Evolutionary conservation across 2,797 vertebrate genomes (phyloP).

Genomic region (Myripristis murdjan): DNA sequence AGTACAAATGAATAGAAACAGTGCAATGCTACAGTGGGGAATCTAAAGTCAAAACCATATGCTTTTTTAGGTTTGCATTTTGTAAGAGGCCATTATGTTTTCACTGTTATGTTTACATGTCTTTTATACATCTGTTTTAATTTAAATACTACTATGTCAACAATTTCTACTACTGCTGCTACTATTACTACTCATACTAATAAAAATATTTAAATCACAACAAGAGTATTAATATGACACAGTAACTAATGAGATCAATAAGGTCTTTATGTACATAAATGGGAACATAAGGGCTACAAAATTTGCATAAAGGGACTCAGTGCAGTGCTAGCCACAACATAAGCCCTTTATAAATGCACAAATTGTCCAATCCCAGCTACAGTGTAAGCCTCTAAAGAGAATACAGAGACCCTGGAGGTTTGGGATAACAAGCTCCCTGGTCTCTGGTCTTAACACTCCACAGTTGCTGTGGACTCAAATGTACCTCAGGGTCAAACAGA

Average conservation of each 20-base stretch:
- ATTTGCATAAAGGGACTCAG: slow-evolving; percentile 29
- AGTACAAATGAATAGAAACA: slow-evolving; percentile 49
- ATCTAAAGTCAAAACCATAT: slow-evolving; percentile 21
- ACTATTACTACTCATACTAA: too few relatives aligned
- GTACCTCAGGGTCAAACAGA: slow-evolving; percentile 69
- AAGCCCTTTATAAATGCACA: slow-evolving; percentile 32
- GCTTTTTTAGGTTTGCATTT: slow-evolving; percentile 3
- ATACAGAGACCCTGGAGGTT: slow-evolving; percentile 62
- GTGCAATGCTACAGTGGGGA: slow-evolving; percentile 4
- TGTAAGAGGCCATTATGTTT: not conserved
- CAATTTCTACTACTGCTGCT: too few relatives aligned
- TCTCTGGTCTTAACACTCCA: slow-evolving; percentile 70
- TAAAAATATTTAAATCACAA: not conserved
- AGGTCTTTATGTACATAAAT: slow-evolving; percentile 23
- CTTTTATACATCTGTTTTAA: too few relatives aligned
- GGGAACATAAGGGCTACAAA: not conserved
- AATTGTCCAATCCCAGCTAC: slow-evolving; percentile 47
- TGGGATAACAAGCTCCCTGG: slow-evolving; percentile 80
- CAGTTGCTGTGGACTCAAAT: slow-evolving; percentile 71
- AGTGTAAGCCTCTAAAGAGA: slow-evolving; percentile 52
- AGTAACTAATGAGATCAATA: slow-evolving; percentile 16
- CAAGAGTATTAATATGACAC: slow-evolving; percentile 10
- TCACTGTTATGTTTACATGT: not conserved
- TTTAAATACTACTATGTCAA: too few relatives aligned
- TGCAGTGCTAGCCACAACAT: slow-evolving; percentile 32